Evolutionary conservation across 2,113 vertebrate genomes (phyloP).

Genomic region (Mystacornis crossleyi): DNA sequence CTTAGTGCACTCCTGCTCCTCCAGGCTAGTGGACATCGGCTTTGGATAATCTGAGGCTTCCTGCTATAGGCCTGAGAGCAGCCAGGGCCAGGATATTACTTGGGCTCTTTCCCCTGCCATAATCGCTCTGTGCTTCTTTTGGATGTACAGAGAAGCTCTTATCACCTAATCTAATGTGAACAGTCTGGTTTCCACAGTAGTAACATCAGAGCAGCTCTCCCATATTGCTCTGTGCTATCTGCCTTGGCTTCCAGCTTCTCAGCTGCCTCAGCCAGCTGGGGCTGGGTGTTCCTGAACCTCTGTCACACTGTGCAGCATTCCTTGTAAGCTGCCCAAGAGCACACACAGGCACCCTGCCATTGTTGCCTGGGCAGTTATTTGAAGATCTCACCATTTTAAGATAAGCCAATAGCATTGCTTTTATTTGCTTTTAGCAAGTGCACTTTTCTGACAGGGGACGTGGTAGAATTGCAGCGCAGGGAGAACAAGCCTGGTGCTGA

Average conservation of each 20-base stretch:
- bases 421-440: background rate
- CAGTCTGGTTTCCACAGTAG: background rate
- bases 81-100: background rate
- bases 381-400: background rate
- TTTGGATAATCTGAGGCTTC: background rate
- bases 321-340: background rate
- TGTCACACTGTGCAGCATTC: background rate
- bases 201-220: background rate
- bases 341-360: too few relatives aligned
- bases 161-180: background rate
- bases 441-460: background rate
- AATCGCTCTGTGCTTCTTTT: background rate
- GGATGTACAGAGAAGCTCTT: background rate
- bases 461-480: background rate
- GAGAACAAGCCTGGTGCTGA: background rate
- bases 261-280: background rate
- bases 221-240: background rate
- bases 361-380: background rate
- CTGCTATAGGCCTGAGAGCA: background rate
- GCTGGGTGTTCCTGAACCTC: rapidly evolving
- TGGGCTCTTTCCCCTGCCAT: background rate
- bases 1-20: background rate
- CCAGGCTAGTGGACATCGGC: background rate
- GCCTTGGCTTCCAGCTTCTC: background rate
- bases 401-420: background rate